phyloP scores from a whole-genome alignment of 2,797 vertebrate genomes.

The Chaenodraco wilsoni region DNA sequence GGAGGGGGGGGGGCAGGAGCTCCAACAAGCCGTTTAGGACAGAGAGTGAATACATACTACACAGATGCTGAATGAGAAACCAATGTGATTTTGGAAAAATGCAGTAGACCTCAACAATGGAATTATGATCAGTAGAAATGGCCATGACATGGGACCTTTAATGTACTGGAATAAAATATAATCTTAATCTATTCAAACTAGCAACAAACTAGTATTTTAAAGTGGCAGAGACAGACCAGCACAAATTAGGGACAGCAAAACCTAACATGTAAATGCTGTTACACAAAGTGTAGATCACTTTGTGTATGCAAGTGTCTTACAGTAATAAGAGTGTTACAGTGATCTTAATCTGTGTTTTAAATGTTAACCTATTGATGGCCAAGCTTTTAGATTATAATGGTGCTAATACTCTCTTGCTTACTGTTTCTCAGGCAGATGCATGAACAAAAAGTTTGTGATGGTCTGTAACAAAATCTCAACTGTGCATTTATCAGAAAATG shows the following conservation, averaged over 20 bases:
- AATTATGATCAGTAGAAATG: too few species aligned
- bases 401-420: background rate
- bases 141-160: too few species aligned
- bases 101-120: too few species aligned
- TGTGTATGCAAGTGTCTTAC: background rate
- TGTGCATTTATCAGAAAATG: background rate
- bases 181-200: background rate
- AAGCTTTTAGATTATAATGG: background rate
- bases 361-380: background rate
- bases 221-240: too few species aligned
- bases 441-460: background rate
- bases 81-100: too few species aligned
- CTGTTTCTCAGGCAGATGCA: background rate
- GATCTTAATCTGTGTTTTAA: background rate
- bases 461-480: background rate
- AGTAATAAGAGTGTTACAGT: background rate
- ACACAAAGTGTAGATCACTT: background rate
- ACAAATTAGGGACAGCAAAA: background rate
- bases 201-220: background rate
- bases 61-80: too few species aligned
- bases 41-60: too few species aligned
- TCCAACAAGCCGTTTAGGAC: too few species aligned
- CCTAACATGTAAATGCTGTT: background rate
- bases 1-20: too few species aligned
- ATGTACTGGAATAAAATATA: background rate